Evolutionary conservation across 2,888 invertebrate genomes (phyloP), one percentile per base, ranked within the genome.

Genomic region (Amorpha juglandis): DNA sequence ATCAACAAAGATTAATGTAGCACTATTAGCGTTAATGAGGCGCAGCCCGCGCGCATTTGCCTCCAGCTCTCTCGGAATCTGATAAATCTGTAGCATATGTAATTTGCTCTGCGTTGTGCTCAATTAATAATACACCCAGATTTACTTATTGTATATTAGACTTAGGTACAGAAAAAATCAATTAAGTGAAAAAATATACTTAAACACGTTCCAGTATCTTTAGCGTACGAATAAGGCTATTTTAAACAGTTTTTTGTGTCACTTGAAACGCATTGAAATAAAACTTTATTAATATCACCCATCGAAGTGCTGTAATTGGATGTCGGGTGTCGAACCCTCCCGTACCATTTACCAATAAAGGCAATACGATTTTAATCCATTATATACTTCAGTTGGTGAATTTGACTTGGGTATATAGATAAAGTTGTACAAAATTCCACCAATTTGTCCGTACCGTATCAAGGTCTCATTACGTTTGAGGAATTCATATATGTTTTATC

Each of bases 21-120:
- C 79, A 82, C 88, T 87, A 86, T 90, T 88, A 89, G 77, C 79
- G 82, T 78, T 88, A 89, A 91, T 89, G 89, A 89, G 87, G 80
- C 85, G 70, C 86, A 82, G 82, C 71, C 84, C 79, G 83, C 78
- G 83, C 82, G 74, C 82, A 83, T 87, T 88, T 86, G 81, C 82
- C 81, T 82, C 78, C 76, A 69, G 21, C 45, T 45, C 75, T 76
- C 76, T 78, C 75, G 71, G 78, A 78, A 77, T 79, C 76, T 78
- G 76, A 78, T 76, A 69, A 67, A 73, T 70, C 67, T 78, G 69
- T 70, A 38, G 73, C 71, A 66, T 68, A 63, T 64, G 38, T 58
- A 42, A 38, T 38, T 1, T 52, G 27, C 38, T 42, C 19, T 19
- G 38, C 16, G 38, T 42, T 42, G 11, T 50, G 16, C 19, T 19